Base-by-base conservation (phyloP, 2,888 invertebrate genomes). In the Sesamia inferens region DNA sequence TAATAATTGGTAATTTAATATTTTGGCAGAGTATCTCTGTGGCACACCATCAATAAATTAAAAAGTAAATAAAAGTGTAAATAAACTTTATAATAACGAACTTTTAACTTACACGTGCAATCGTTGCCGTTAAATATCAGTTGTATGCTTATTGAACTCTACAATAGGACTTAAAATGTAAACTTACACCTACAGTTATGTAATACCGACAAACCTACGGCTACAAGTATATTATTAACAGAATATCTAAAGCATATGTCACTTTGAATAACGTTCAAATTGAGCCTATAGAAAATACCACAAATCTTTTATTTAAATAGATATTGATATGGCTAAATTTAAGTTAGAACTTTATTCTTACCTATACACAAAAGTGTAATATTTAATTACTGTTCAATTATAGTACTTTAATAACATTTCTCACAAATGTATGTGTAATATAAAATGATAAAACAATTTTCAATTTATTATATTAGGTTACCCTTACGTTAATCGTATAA, bases 361-460 rank as follows among this genome's bases (percentile, higher is more conserved):
- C 92, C 96, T 96, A 96, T 96, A 96, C 96, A 96, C 96, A 96
- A 96, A 96, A 96, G 96, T 96, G 96, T 96, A 96, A 95, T 95
- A 95, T 95, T 93, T 95, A 93, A 94, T 95, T 96, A 96, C 95
- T 92, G 95, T 95, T 81, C 95, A 95, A 95, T 95, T 95, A 95
- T 95, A 95, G 94, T 95, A 95, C 94, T 95, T 94, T 94, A 94
- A 88, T 95, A 96, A 95, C 95, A 95, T 93, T 95, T 95, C 93
- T 96, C 96, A 96, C 96, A 96, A 96, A 95, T 96, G 95, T 96
- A 96, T 95, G 95, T 95, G 95, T 94, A 95, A 96, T 96, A 96
- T 96, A 96, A 96, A 96, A 96, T 96, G 96, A 96, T 96, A 96
- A 96, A 96, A 96, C 96, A 96, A 96, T 96, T 96, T 96, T 96